Conservation (phyloP, 2,113 vertebrate genomes). For the Atrichornis clamosus region DNA sequence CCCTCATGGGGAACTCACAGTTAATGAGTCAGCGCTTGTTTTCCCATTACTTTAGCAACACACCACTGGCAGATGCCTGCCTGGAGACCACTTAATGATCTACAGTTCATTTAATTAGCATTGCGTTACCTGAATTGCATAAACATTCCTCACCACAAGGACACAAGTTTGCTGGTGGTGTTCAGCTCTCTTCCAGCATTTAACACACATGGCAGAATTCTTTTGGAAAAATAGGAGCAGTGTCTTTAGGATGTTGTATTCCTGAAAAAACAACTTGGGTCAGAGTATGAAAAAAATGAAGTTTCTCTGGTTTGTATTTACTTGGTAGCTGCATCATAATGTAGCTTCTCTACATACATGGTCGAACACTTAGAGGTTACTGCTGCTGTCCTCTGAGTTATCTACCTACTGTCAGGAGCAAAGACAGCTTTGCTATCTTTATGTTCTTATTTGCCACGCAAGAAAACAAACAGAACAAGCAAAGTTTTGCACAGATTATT, state of each 20-base stretch:
- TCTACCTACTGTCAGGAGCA: not conserved
- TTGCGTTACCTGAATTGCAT: not conserved
- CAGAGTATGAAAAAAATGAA: not conserved
- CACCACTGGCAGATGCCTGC: not conserved
- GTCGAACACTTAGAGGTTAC: not conserved
- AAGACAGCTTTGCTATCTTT: not conserved
- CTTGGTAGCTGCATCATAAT: not conserved
- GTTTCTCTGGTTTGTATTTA: not conserved
- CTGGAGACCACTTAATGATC: not conserved
- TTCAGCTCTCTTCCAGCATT: not conserved
- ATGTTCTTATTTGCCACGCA: not conserved
- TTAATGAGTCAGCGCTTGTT: not conserved
- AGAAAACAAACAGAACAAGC: not conserved
- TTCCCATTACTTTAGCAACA: not conserved
- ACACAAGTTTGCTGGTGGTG: not conserved
- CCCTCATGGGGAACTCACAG: not conserved
- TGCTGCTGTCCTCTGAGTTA: not conserved
- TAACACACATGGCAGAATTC: not conserved
- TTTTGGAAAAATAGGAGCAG: not conserved
- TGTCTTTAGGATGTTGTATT: not conserved
- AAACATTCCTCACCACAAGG: not conserved
- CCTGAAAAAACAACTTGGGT: not conserved
- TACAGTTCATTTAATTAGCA: not conserved
- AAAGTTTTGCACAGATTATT: not conserved
- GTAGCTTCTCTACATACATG: not conserved